These are phyloP conservation scores for Drosophila nebulosa DNA, from an alignment of 1,140 invertebrate genomes.

Conservation along the genomic window DNA sequence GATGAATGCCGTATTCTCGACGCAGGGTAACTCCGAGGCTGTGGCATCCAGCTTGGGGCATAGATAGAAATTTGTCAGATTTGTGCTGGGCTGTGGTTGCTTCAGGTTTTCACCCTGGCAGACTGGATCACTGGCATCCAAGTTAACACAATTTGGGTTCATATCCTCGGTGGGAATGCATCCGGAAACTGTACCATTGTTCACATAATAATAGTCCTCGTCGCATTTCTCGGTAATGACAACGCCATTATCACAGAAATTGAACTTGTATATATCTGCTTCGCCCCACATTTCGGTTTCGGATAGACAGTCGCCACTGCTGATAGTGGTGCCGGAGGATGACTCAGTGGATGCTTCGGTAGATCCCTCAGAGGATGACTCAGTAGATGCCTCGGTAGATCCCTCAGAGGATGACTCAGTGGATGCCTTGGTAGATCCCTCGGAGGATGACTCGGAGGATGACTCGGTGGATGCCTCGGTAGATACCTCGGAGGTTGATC, in stretches of 20 bases:
- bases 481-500: no score
- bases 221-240: slow-evolving; percentile 28
- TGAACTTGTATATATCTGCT: slow-evolving; percentile 39
- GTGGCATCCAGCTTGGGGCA: slow-evolving; percentile 28
- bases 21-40: slow-evolving; percentile 34
- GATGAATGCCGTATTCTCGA: slow-evolving; percentile 36
- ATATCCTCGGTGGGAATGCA: slow-evolving; percentile 46
- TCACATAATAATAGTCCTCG: slow-evolving; percentile 44
- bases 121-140: neutral
- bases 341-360: no score
- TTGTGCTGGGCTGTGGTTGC: slow-evolving; percentile 42
- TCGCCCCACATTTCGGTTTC: slow-evolving; percentile 46
- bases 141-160: slow-evolving; percentile 49
- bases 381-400: no score
- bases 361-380: no score
- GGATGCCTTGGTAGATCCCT: no score
- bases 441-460: no score
- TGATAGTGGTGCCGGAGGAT: neutral
- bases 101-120: slow-evolving; percentile 38
- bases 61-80: slow-evolving; percentile 51
- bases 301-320: slow-evolving; percentile 25
- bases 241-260: slow-evolving; percentile 40
- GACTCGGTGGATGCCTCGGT: no score
- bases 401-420: no score
- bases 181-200: slow-evolving; percentile 50